These are phyloP conservation scores for Carcharodon carcharias DNA, from an alignment of 2,797 vertebrate genomes.

Conservation along the genomic window DNA sequence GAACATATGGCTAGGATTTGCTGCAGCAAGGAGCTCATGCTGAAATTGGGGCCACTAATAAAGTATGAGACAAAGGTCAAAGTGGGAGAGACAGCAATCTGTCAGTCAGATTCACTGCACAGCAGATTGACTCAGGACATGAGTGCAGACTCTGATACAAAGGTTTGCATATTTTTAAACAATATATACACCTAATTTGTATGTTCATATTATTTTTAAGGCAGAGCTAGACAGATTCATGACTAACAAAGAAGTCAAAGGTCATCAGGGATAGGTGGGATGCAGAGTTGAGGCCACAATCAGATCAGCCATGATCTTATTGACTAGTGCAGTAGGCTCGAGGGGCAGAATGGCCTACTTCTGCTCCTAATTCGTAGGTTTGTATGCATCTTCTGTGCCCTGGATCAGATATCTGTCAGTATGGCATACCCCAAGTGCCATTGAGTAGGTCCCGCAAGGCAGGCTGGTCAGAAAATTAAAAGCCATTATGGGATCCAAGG, in stretches of 20 bases:
- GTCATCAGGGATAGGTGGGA: too few species aligned
- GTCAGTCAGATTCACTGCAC: background rate
- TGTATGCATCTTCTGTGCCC: background rate
- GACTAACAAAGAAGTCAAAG: too few species aligned
- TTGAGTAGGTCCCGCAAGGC: background rate
- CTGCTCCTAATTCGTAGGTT: too few species aligned
- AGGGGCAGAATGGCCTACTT: too few species aligned
- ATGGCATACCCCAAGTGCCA: background rate
- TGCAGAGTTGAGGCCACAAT: too few species aligned
- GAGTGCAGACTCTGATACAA: background rate
- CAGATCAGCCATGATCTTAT: too few species aligned
- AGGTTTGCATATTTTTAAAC: background rate
- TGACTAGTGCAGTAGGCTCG: too few species aligned
- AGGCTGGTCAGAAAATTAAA: background rate
- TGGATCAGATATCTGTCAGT: background rate
- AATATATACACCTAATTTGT: background rate
- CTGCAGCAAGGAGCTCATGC: too few species aligned
- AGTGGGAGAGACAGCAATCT: background rate
- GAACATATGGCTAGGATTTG: too few species aligned
- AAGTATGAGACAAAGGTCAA: background rate
- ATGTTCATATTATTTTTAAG: too few species aligned
- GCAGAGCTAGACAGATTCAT: too few species aligned
- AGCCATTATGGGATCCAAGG: background rate
- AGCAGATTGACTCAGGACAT: background rate
- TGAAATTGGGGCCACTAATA: background rate